Evolutionary conservation across 2,797 vertebrate species (phyloP), one percentile per base, ranked within the genome.

Genomic region (Chanos chanos): DNA sequence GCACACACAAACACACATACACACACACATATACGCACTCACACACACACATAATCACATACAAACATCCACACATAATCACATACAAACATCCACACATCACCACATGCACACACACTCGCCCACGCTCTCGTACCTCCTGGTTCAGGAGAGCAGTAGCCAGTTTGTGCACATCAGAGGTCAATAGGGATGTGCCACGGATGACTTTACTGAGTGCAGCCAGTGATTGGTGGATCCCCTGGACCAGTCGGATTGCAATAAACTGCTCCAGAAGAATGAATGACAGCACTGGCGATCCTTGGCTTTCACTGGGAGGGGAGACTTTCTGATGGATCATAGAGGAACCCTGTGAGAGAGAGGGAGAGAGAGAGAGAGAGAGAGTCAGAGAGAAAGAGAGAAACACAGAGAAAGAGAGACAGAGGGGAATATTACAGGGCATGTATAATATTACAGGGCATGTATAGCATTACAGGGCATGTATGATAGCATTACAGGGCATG

Each of bases 191-290:
- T 4, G 92, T 92, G 49, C 96, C 96, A 81, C 96, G 87, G 83
- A 98, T 97, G 70, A 99, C 94, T 80, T 95, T 98, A 78, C 95
- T 98, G 74, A 99, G 87, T 13, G 93, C 89, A 33, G 96, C 95
- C 76, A 99, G 89, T 1, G 96, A 98, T n/a, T 96, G 93, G 83
- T 99, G 96, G 52, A 99, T 87, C 64, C 84, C 89, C 79, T 97
- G 96, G 30, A 99, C 90, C 72, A 99, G 82, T 47, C 88, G 90
- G 59, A 99, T 80, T 7, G 90, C 94, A 54, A 86, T 97, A 80
- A 92, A 96, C 37, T 96, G 94, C 58, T 99, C 96, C 69, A 98
- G 84, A 52, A 82, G 37, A 66, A 97, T 82, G 72, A 98, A 99
- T 0, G 95, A 93, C 16, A 92, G 71, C 39, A 98, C 74, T 0